phyloP scores from a whole-genome alignment of 2,113 vertebrate species.

The Rissa tridactyla region DNA sequence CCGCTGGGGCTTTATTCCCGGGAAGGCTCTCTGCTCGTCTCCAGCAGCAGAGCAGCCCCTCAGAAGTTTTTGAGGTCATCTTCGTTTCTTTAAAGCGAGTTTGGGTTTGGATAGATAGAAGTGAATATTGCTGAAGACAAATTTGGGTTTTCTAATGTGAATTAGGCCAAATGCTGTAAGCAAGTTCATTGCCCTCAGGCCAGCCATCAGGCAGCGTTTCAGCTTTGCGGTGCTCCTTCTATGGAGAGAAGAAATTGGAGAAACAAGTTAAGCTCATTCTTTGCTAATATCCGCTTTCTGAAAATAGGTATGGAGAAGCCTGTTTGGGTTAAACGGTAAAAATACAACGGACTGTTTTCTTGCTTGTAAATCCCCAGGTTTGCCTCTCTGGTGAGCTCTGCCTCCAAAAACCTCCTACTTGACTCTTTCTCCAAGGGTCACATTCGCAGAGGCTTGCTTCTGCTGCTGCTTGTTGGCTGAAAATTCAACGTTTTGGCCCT shows the following conservation, averaged over 20 bases:
- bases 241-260: neutral
- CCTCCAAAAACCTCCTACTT: neutral
- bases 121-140: neutral
- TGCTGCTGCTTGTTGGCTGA: neutral
- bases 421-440: neutral
- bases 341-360: neutral
- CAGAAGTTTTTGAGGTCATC: neutral
- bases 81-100: neutral
- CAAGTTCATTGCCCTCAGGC: neutral
- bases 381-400: neutral
- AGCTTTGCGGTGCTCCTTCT: neutral
- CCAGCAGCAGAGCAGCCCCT: neutral
- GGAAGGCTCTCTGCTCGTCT: neutral
- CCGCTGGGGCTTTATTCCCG: neutral
- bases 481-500: neutral
- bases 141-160: neutral
- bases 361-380: neutral
- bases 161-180: neutral
- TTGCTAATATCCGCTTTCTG: neutral
- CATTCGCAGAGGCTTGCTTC: neutral
- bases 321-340: neutral
- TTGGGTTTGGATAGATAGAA: neutral
- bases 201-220: accelerated
- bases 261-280: neutral
- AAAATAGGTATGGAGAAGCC: neutral